Conservation (phyloP, 2,797 vertebrate genomes). For the Silurus aristotelis region DNA sequence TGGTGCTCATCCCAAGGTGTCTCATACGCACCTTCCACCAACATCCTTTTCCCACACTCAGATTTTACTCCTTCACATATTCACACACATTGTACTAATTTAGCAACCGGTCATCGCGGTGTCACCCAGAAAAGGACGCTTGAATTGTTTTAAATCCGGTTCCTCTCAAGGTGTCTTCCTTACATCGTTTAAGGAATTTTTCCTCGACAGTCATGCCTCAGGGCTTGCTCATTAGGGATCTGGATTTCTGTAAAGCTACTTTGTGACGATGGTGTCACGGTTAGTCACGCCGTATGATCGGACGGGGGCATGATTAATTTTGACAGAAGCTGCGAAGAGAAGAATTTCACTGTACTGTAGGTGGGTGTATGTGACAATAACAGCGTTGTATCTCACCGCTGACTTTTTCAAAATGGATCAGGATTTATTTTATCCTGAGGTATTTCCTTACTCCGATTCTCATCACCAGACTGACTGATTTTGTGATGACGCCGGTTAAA, state of each 20-base stretch:
- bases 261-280: slow-evolving; percentile 18
- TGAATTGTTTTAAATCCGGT: background rate
- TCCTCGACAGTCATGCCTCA: background rate
- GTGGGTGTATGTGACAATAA: background rate
- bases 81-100: background rate
- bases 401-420: too few relatives aligned
- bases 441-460: background rate
- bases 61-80: background rate
- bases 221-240: slow-evolving; percentile 27
- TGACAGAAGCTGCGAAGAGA: background rate
- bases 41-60: background rate
- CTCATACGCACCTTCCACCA: background rate
- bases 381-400: too few relatives aligned
- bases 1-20: background rate
- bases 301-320: background rate
- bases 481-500: too few relatives aligned
- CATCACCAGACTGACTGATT: too few relatives aligned
- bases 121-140: background rate
- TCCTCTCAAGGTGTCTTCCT: background rate
- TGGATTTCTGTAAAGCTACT: slow-evolving; percentile 1
- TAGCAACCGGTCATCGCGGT: background rate
- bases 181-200: background rate
- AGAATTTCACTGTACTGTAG: background rate
- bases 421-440: background rate
- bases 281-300: background rate